Conservation (phyloP, 1,140 invertebrate species). For the Temnothorax longispinosus region DNA sequence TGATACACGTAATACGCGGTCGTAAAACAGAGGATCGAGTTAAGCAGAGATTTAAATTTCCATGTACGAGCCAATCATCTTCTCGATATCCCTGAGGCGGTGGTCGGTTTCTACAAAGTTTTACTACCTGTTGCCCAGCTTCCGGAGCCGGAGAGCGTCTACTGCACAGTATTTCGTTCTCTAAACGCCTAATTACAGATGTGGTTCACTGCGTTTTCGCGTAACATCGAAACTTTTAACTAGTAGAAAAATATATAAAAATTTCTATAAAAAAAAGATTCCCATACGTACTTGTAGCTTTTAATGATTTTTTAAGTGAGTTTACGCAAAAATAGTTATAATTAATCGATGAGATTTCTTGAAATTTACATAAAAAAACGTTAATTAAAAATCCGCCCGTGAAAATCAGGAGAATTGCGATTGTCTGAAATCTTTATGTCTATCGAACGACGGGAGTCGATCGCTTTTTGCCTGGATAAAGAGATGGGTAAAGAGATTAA, state of each 20-base stretch:
- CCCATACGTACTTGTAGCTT: background rate
- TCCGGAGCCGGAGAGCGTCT: conserved; percentile 34
- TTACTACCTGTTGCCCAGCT: conserved; percentile 61
- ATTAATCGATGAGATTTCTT: background rate
- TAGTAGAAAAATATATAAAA: background rate
- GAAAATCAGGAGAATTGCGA: background rate
- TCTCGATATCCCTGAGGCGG: conserved; percentile 14
- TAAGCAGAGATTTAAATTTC: conserved; percentile 37
- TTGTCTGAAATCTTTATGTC: background rate
- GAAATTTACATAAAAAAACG: background rate
- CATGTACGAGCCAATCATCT: conserved; percentile 21
- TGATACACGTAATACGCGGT: background rate
- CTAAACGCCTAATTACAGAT: background rate
- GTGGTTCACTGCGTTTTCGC: background rate
- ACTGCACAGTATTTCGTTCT: conserved; percentile 24
- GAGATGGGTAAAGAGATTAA: background rate
- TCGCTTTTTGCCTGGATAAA: background rate
- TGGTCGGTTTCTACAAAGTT: conserved; percentile 19
- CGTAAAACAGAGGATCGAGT: background rate
- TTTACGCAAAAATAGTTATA: background rate
- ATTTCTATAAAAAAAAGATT: background rate
- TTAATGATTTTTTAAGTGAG: background rate
- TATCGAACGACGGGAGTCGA: background rate
- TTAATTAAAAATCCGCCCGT: background rate
- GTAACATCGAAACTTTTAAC: background rate